Conservation (phyloP, 2,113 vertebrate genomes). For the Tychaedon coryphoeus region DNA sequence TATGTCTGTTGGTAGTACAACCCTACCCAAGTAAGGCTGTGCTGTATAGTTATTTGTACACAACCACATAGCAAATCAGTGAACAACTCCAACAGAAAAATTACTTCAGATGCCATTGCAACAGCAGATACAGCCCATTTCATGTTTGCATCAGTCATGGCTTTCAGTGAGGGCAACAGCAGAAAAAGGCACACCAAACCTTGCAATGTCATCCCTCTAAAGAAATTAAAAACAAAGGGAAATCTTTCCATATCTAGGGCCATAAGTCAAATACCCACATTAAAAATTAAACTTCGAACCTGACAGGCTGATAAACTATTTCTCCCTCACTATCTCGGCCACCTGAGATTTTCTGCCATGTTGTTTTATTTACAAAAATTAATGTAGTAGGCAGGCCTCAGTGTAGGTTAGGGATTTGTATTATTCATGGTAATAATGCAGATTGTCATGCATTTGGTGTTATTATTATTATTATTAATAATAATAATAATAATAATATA, state of each 20-base stretch:
- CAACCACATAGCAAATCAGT: neutral
- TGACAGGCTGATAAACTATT: neutral
- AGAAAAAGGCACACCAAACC: neutral
- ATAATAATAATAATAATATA: too few species aligned
- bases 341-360: neutral
- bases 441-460: neutral
- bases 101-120: neutral
- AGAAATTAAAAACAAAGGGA: neutral
- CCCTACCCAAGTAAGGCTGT: neutral
- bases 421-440: neutral
- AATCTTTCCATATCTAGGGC: neutral
- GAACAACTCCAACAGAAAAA: neutral
- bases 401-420: neutral
- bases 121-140: neutral
- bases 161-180: neutral
- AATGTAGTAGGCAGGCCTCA: neutral
- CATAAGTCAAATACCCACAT: neutral
- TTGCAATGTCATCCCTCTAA: neutral
- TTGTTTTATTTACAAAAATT: neutral
- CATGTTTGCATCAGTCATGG: neutral
- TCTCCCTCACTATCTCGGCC: neutral
- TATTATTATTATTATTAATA: neutral
- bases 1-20: neutral
- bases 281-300: neutral
- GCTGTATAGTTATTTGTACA: fast-evolving